phyloP scores from a whole-genome alignment of 1,140 invertebrate species.

The Nymphalis io region DNA sequence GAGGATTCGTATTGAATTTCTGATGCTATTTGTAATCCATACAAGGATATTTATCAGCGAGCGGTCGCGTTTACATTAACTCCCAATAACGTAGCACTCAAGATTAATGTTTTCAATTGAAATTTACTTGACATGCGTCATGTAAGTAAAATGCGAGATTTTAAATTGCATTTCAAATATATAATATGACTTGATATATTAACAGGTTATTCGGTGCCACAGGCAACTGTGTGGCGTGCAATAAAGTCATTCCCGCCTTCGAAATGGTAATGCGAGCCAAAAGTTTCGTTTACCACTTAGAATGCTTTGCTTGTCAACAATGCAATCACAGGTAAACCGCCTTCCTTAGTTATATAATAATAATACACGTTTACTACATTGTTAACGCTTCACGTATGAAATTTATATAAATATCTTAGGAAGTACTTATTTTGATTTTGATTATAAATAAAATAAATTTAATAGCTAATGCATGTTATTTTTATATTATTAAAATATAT shows the following conservation, averaged over 20 bases:
- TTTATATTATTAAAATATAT: too few species aligned
- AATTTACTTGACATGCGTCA: slow-evolving; percentile 25
- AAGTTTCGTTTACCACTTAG: slow-evolving; percentile 96
- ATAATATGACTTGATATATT: slow-evolving; percentile 28
- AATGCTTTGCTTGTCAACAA: slow-evolving; percentile 98
- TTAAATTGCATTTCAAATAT: slow-evolving; percentile 21
- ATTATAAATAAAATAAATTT: too few species aligned
- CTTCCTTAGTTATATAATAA: slow-evolving; percentile 3
- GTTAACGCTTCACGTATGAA: neutral
- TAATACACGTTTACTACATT: neutral
- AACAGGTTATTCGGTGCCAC: slow-evolving; percentile 94
- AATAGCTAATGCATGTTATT: too few species aligned
- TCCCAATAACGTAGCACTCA: slow-evolving; percentile 32
- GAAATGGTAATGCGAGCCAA: slow-evolving; percentile 98
- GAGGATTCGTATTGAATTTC: slow-evolving; percentile 38
- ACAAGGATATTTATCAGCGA: slow-evolving; percentile 38
- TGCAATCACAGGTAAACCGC: slow-evolving; percentile 94
- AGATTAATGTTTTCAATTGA: slow-evolving; percentile 28
- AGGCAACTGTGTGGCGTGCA: slow-evolving; percentile 94
- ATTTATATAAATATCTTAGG: neutral
- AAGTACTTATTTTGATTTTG: too few species aligned
- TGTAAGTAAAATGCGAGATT: slow-evolving; percentile 1
- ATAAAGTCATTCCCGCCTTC: slow-evolving; percentile 96
- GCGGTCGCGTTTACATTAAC: slow-evolving; percentile 32
- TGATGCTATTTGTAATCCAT: slow-evolving; percentile 38